Conservation (phyloP, 2,888 invertebrate genomes). For the Clitarchus hookeri region DNA sequence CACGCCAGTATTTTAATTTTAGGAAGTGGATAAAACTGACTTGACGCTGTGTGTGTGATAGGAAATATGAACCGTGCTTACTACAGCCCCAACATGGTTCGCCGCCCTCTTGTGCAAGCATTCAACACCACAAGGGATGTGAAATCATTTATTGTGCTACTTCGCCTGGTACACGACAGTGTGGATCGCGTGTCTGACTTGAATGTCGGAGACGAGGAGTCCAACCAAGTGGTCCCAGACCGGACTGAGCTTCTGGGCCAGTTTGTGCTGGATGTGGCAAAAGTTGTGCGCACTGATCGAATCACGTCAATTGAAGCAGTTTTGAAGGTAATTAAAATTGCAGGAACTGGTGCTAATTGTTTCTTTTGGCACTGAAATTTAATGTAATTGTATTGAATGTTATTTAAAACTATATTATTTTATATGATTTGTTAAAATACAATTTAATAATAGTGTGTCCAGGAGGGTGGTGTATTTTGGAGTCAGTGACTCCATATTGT, state of each 20-base stretch:
- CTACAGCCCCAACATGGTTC: slow-evolving; percentile 61
- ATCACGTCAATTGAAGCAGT: slow-evolving; percentile 53
- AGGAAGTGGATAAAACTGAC: neutral
- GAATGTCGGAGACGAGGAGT: slow-evolving; percentile 50
- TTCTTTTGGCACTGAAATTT: no score
- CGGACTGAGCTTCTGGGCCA: slow-evolving; percentile 59
- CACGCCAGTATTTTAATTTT: neutral
- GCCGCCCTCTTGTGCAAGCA: slow-evolving; percentile 62
- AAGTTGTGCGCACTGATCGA: slow-evolving; percentile 55
- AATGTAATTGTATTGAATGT: no score
- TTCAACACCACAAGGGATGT: slow-evolving; percentile 66
- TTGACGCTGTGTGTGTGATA: slow-evolving; percentile 33
- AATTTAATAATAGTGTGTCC: no score
- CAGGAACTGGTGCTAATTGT: no score
- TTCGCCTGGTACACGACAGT: slow-evolving; percentile 61
- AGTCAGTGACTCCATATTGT: no score
- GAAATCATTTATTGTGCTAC: slow-evolving; percentile 64
- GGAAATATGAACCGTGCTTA: slow-evolving; percentile 60
- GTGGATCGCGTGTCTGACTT: slow-evolving; percentile 47
- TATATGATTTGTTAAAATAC: no score
- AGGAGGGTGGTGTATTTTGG: no score
- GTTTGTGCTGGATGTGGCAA: slow-evolving; percentile 60
- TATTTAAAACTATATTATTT: no score
- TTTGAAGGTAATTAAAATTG: slow-evolving; percentile 29
- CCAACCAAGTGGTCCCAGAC: slow-evolving; percentile 49